Percentiles rank a stretch among this genome's conserved stretches.
These are phyloP conservation scores for Tromatobia lineatoria DNA, from an alignment of 2,888 invertebrate genomes.

Conservation along the genomic window DNA sequence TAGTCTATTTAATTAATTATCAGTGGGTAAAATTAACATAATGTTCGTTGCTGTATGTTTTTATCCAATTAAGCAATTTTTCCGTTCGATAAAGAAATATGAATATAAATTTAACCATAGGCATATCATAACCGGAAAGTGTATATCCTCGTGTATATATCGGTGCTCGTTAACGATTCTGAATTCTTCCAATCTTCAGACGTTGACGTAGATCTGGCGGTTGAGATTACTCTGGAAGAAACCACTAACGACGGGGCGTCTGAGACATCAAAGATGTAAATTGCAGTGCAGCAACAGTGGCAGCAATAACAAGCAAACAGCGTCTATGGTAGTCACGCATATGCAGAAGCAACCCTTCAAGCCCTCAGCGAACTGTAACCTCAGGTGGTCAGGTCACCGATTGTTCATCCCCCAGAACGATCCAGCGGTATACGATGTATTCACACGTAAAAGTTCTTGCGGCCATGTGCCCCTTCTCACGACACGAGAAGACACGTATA, in stretches of 20 bases:
- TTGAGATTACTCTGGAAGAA: slow-evolving; percentile 58
- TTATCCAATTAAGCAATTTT: too few relatives aligned
- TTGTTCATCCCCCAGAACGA: slow-evolving; percentile 71
- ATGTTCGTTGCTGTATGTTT: too few relatives aligned
- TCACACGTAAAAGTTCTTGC: slow-evolving; percentile 70
- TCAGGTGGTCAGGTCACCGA: slow-evolving; percentile 76
- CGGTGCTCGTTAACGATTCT: slow-evolving; percentile 42
- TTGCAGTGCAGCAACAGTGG: slow-evolving; percentile 19
- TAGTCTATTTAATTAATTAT: too few relatives aligned
- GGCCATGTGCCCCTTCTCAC: slow-evolving; percentile 77
- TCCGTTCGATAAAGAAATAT: too few relatives aligned
- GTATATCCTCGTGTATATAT: too few relatives aligned
- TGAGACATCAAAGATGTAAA: slow-evolving; percentile 23
- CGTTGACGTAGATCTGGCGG: slow-evolving; percentile 49
- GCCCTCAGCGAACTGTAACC: slow-evolving; percentile 64
- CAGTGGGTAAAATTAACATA: too few relatives aligned
- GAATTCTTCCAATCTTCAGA: slow-evolving; percentile 12
- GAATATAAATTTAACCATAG: not conserved
- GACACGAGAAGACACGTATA: slow-evolving; percentile 64
- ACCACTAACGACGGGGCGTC: slow-evolving; percentile 67
- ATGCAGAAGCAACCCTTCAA: slow-evolving; percentile 64
- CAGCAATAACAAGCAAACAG: slow-evolving; percentile 44
- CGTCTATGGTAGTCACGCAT: slow-evolving; percentile 13
- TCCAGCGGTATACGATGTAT: slow-evolving; percentile 72
- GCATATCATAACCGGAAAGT: slow-evolving; percentile 25